Percentiles rank a stretch among this genome's conserved stretches.
Conservation (phyloP, 2,888 invertebrate species). For the Archips xylosteana region DNA sequence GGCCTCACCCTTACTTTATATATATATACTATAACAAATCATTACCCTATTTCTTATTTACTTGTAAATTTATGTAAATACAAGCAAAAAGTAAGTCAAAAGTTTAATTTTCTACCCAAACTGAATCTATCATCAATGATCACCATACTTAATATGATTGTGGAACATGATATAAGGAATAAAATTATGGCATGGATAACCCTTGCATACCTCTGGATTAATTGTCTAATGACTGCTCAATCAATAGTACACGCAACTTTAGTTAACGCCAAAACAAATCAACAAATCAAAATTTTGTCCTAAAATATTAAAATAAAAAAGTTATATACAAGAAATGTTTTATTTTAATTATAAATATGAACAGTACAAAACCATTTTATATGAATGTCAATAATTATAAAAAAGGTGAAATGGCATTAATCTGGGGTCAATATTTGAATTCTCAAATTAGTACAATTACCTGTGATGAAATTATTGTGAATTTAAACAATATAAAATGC, state of each 20-base stretch:
- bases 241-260: too few species aligned
- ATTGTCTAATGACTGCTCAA: background rate
- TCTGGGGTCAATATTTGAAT: background rate
- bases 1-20: too few species aligned
- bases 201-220: background rate
- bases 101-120: constrained; percentile 3
- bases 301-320: background rate
- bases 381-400: constrained; percentile 4
- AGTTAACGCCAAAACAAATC: too few species aligned
- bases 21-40: background rate
- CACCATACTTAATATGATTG: too few species aligned
- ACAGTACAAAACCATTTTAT: constrained; percentile 8
- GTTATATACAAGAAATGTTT: constrained; percentile 7
- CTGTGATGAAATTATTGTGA: constrained; percentile 7
- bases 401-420: constrained; percentile 1
- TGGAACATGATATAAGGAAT: background rate
- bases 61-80: constrained; percentile 35
- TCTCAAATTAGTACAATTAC: background rate
- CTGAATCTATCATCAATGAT: background rate
- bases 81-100: constrained; percentile 14
- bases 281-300: too few species aligned
- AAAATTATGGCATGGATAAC: background rate
- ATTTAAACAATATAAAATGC: constrained; percentile 23
- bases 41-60: constrained; percentile 17
- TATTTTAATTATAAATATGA: constrained; percentile 10